A percentile compares a stretch with the other conserved stretches of the same genome.
Evolutionary conservation across 2,888 invertebrate species (phyloP).

Genomic region (Augochlorella aurata): DNA sequence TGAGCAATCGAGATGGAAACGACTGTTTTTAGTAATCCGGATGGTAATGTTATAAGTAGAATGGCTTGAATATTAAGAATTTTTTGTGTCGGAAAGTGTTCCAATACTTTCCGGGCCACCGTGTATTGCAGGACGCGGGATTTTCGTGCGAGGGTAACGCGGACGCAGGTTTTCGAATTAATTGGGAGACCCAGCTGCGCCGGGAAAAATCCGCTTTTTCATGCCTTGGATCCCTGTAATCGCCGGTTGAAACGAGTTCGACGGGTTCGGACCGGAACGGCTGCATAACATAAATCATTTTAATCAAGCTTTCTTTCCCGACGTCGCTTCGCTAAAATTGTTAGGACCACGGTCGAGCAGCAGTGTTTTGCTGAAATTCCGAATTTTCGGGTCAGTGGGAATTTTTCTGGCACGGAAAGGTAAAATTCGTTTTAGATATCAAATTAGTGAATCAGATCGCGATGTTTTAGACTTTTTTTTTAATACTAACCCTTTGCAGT

Average conservation of each 20-base stretch:
- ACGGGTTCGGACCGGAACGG: constrained; percentile 1
- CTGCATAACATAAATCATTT: constrained; percentile 11
- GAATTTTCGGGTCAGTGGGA: neutral
- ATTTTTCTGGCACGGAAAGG: neutral
- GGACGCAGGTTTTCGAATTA: constrained; percentile 1
- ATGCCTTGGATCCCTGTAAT: neutral
- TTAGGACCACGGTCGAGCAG: neutral
- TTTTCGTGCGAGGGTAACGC: neutral
- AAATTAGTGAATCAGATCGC: neutral
- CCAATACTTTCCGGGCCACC: neutral
- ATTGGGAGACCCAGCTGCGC: neutral
- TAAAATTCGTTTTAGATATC: neutral
- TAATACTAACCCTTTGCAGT: too few species aligned
- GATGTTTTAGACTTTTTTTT: too few species aligned
- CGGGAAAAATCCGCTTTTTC: constrained; percentile 28
- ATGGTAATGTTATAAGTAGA: neutral
- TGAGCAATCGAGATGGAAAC: too few species aligned
- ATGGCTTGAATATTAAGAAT: too few species aligned
- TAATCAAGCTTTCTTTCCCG: constrained; percentile 3
- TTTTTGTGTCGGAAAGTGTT: neutral
- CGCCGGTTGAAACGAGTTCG: constrained; percentile 11
- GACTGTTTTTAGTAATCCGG: too few species aligned
- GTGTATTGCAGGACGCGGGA: neutral
- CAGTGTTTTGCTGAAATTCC: neutral
- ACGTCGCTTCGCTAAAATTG: neutral